Evolutionary conservation across 2,797 vertebrate species (phyloP).

Genomic region (Ptychobarbus kaznakovi): DNA sequence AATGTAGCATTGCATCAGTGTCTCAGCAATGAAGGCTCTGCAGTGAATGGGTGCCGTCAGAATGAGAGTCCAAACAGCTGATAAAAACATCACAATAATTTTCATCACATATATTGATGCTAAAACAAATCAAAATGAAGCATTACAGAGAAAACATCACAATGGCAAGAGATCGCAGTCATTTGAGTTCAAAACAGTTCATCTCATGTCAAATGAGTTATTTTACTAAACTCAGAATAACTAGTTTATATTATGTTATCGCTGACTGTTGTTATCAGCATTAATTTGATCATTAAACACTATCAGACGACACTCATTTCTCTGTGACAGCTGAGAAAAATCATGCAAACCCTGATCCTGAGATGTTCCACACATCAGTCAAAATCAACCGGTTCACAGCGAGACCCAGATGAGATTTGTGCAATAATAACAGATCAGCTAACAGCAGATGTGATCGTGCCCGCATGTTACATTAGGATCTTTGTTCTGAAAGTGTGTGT

Average conservation of each 20-base stretch:
- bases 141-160: background rate
- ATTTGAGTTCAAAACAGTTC: background rate
- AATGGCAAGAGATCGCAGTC: background rate
- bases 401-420: background rate
- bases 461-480: background rate
- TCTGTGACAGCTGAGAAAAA: background rate
- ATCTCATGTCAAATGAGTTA: background rate
- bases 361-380: constrained; percentile 9
- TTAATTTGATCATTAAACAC: background rate
- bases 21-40: background rate
- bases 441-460: constrained; percentile 8
- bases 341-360: background rate
- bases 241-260: background rate
- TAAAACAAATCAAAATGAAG: background rate
- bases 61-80: background rate
- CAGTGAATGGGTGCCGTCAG: background rate
- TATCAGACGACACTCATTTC: background rate
- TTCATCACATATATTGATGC: background rate
- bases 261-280: background rate
- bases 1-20: background rate
- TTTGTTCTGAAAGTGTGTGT: background rate
- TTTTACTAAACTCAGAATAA: background rate
- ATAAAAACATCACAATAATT: background rate
- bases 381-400: background rate
- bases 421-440: constrained; percentile 15